A percentile compares a stretch with the other conserved stretches of the same genome.
These are phyloP conservation scores for Chamaetylas fuelleborni DNA, from an alignment of 2,113 vertebrate genomes.

Conservation along the genomic window DNA sequence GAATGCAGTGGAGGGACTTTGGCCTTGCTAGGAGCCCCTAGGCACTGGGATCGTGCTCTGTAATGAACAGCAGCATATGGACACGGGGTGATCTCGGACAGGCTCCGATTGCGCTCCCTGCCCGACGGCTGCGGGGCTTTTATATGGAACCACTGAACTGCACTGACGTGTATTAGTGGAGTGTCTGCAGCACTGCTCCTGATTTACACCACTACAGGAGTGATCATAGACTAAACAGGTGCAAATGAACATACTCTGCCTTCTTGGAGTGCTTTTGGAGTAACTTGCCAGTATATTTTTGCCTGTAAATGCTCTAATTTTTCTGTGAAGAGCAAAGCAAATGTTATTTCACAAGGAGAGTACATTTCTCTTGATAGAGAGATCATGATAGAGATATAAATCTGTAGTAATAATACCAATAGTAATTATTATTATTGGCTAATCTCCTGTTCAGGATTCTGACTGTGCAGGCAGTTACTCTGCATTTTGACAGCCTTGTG, in stretches of 20 bases:
- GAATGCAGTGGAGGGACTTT: background rate
- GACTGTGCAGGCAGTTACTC: background rate
- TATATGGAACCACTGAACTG: background rate
- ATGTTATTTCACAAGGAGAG: background rate
- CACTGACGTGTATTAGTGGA: background rate
- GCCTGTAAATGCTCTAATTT: background rate
- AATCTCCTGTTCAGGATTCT: constrained; percentile 32
- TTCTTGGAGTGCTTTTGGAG: background rate
- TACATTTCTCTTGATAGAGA: background rate
- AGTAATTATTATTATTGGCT: constrained; percentile 22
- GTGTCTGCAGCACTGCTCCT: background rate
- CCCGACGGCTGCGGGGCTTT: background rate
- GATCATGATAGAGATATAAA: background rate
- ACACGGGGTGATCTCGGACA: background rate
- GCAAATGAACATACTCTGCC: background rate
- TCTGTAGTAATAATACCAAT: background rate
- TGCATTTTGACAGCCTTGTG: constrained; percentile 34
- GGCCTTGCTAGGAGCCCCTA: constrained; percentile 3
- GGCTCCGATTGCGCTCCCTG: background rate
- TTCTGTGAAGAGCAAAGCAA: constrained; percentile 15
- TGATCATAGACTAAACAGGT: background rate
- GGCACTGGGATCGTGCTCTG: constrained; percentile 24
- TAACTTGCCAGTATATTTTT: background rate
- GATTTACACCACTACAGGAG: background rate
- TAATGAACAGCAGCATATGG: constrained; percentile 31